Evolutionary conservation across 2,113 vertebrate genomes (phyloP).

Genomic region (Anas platyrhynchos): DNA sequence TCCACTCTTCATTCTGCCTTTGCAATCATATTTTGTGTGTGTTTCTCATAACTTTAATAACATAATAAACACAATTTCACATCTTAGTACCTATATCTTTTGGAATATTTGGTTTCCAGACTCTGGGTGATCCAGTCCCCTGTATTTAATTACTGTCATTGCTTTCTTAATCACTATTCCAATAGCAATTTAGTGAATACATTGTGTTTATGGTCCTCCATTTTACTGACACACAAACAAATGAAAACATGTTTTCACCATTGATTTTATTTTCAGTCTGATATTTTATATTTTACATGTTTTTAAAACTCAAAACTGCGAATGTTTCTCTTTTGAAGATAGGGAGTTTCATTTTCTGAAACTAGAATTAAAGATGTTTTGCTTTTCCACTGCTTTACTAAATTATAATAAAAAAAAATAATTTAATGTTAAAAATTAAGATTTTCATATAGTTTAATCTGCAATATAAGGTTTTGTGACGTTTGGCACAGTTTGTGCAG

Average conservation of each 20-base stretch:
- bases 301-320: not conserved
- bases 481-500: not conserved
- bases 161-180: not conserved
- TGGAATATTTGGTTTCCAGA: not conserved
- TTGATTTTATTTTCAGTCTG: not conserved
- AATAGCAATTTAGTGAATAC: not conserved
- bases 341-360: not conserved
- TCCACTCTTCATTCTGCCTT: not conserved
- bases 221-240: not conserved
- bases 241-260: not conserved
- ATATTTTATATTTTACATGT: not conserved
- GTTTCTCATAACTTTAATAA: not conserved
- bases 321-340: not conserved
- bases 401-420: not conserved
- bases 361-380: not conserved
- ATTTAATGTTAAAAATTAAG: not conserved
- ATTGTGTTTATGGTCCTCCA: not conserved
- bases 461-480: not conserved
- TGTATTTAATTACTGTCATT: not conserved
- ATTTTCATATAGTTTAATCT: not conserved
- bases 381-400: not conserved
- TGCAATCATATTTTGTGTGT: not conserved
- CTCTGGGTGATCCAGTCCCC: not conserved
- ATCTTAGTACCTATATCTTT: not conserved
- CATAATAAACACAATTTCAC: not conserved